These are phyloP conservation scores for Escarpia spicata DNA, from an alignment of 2,888 invertebrate genomes.

Conservation along the genomic window DNA sequence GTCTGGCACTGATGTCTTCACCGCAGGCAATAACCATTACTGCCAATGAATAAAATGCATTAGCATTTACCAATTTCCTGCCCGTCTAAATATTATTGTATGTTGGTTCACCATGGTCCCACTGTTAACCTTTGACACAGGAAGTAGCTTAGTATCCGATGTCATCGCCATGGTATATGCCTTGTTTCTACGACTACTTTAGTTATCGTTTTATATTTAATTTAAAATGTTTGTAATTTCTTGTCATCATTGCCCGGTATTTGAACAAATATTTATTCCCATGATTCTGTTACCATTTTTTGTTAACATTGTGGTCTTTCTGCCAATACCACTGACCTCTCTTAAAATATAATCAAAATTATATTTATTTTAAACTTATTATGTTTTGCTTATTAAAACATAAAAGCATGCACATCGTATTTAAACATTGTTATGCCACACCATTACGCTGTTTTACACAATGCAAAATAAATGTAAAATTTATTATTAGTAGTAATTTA, in stretches of 20 bases:
- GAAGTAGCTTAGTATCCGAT: background rate
- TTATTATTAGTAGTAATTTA: background rate
- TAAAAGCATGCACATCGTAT: too few relatives aligned
- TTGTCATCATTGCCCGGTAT: too few relatives aligned
- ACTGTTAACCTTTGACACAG: background rate
- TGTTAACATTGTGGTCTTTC: too few relatives aligned
- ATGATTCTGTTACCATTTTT: too few relatives aligned
- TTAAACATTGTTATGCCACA: too few relatives aligned
- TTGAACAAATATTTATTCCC: too few relatives aligned
- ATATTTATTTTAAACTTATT: too few relatives aligned
- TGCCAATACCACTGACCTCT: too few relatives aligned
- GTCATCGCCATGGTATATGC: background rate
- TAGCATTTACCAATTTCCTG: background rate
- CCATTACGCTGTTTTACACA: too few relatives aligned
- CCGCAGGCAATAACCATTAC: background rate
- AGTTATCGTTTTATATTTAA: background rate
- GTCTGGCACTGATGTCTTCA: background rate
- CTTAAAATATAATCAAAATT: too few relatives aligned
- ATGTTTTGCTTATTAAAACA: too few relatives aligned
- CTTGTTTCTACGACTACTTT: background rate
- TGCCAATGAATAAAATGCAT: background rate
- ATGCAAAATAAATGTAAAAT: too few relatives aligned
- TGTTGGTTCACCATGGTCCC: background rate
- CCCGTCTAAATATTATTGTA: background rate
- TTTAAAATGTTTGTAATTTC: background rate